Conservation (phyloP, 2,113 vertebrate species). For the Spilogale gracilis region DNA sequence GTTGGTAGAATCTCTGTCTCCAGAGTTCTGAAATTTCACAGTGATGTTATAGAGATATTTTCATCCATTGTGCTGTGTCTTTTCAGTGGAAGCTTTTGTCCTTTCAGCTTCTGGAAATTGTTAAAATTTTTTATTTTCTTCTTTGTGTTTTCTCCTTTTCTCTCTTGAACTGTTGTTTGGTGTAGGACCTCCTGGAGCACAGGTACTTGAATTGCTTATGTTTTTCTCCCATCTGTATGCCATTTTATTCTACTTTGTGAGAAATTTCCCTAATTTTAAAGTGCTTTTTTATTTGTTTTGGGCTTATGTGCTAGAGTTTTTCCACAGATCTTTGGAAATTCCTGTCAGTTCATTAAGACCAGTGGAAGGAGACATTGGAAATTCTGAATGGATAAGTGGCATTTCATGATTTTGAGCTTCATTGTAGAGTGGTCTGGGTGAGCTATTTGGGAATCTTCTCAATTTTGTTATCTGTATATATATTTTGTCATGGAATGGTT, state of each 20-base stretch:
- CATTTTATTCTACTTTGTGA: neutral
- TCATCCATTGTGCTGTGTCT: neutral
- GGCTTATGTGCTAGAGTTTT: neutral
- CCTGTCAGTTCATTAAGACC: neutral
- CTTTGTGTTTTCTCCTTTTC: conserved; percentile 3
- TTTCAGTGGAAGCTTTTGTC: neutral
- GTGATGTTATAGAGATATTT: neutral
- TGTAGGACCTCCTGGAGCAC: neutral
- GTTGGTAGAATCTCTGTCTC: neutral
- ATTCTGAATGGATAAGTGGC: neutral
- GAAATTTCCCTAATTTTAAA: neutral
- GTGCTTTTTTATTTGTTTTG: conserved; percentile 1
- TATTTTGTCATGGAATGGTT: neutral
- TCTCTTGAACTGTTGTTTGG: neutral
- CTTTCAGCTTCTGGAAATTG: neutral
- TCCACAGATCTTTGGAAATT: conserved; percentile 22
- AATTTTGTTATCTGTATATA: neutral
- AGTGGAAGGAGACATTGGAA: neutral
- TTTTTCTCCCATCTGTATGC: neutral
- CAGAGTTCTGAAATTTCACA: conserved; percentile 2
- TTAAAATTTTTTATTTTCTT: conserved; percentile 28
- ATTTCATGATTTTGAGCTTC: neutral
- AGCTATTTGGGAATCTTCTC: neutral
- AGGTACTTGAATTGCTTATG: neutral
- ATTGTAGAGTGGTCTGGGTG: neutral